Evolutionary conservation across 2,113 vertebrate species (phyloP).

Genomic region (Aspiorhynchus laticeps): DNA sequence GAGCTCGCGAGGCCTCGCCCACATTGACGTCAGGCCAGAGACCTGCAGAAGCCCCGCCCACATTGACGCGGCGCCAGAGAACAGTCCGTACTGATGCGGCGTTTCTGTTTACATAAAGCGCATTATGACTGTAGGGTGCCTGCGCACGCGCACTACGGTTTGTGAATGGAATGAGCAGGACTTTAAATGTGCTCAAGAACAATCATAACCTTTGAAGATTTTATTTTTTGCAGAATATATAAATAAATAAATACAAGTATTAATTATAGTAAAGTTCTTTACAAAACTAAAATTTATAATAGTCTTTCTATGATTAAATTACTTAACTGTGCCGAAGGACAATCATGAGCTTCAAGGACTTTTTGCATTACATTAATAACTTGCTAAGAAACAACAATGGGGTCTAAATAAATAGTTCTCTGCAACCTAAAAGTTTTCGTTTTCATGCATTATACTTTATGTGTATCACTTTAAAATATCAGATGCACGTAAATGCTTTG

Average conservation of each 20-base stretch:
- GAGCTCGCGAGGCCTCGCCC: conserved; percentile 52
- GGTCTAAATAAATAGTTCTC: background rate
- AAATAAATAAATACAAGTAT: background rate
- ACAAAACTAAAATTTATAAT: background rate
- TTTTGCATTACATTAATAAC: background rate
- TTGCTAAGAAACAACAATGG: background rate
- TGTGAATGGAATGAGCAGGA: background rate
- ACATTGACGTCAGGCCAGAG: conserved; percentile 13
- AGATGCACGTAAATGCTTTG: background rate
- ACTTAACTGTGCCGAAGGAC: background rate
- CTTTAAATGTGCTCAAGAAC: conserved; percentile 19
- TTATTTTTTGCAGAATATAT: background rate
- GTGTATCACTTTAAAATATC: background rate
- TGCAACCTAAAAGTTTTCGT: background rate
- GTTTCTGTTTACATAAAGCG: conserved; percentile 71
- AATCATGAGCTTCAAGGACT: too few species aligned
- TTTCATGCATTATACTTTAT: background rate
- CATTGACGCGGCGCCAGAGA: conserved; percentile 68
- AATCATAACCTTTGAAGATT: background rate
- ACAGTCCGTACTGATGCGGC: conserved; percentile 69
- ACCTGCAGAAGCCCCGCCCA: conserved; percentile 46
- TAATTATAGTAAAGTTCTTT: background rate
- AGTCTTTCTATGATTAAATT: background rate
- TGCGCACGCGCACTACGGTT: conserved; percentile 33
- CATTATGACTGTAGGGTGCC: conserved; percentile 7